A percentile compares a stretch with the other conserved stretches of the same genome.
These are phyloP conservation scores for Erinaceus europaeus DNA, from an alignment of 2,113 vertebrate species.

Conservation along the genomic window DNA sequence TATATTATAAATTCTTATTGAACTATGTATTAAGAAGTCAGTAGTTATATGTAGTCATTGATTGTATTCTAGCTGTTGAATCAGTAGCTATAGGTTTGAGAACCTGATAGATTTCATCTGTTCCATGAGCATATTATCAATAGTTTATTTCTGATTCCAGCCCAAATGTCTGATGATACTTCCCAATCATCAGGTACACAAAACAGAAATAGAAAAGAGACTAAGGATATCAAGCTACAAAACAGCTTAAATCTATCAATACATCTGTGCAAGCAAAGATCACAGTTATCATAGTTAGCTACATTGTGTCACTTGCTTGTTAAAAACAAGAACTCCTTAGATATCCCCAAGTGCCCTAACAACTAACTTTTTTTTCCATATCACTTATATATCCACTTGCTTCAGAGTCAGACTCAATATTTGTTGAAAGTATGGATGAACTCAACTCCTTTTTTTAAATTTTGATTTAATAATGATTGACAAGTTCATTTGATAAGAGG, in stretches of 20 bases:
- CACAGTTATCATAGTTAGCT: not conserved
- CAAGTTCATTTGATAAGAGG: too few relatives aligned
- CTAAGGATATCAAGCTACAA: not conserved
- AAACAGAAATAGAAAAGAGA: conserved; percentile 12
- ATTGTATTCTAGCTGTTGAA: too few relatives aligned
- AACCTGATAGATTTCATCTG: not conserved
- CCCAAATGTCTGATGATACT: not conserved
- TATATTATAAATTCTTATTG: not conserved
- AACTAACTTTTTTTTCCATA: not conserved
- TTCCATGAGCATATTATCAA: not conserved
- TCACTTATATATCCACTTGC: not conserved
- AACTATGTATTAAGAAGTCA: not conserved
- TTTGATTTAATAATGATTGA: too few relatives aligned
- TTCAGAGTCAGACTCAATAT: not conserved
- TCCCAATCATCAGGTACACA: conserved; percentile 22
- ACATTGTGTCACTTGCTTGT: not conserved
- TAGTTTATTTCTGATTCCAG: not conserved
- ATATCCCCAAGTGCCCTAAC: not conserved
- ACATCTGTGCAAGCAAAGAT: not conserved
- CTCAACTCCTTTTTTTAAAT: too few relatives aligned
- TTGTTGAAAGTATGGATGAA: not conserved
- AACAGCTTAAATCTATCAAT: not conserved
- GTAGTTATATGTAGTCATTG: too few relatives aligned
- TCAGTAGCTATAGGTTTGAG: too few relatives aligned
- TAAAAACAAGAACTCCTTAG: not conserved